phyloP scores from a whole-genome alignment of 1,140 invertebrate genomes.

The Brachionus rubens region DNA sequence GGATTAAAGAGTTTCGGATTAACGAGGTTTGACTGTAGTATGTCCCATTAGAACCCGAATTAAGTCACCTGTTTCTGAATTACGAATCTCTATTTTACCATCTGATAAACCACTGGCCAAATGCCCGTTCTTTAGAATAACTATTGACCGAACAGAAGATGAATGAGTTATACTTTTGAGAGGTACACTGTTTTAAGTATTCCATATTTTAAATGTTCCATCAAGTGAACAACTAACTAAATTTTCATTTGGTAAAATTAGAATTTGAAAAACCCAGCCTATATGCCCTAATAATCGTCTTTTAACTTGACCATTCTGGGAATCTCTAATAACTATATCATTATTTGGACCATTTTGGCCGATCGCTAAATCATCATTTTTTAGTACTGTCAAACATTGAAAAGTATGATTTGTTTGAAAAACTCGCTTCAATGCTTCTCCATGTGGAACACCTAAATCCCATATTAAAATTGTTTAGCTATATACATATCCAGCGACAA shows the following conservation, averaged over 20 bases:
- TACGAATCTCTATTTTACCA: too few species aligned
- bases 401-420: neutral
- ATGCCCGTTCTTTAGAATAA: too few species aligned
- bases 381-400: too few species aligned
- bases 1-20: too few species aligned
- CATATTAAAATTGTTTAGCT: neutral
- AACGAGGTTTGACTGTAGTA: too few species aligned
- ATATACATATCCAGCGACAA: neutral
- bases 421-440: neutral
- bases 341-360: neutral
- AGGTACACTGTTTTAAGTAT: neutral
- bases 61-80: too few species aligned
- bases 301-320: neutral
- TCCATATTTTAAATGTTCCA: neutral
- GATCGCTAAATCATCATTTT: conserved; percentile 7
- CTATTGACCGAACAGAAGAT: too few species aligned
- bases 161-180: neutral
- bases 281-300: too few species aligned
- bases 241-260: neutral
- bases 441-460: neutral
- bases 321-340: conserved; percentile 4
- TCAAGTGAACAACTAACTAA: neutral
- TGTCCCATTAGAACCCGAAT: too few species aligned
- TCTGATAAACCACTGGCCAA: too few species aligned
- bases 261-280: neutral